Conservation (phyloP, 2,888 invertebrate genomes). For the Deilephila elpenor region DNA sequence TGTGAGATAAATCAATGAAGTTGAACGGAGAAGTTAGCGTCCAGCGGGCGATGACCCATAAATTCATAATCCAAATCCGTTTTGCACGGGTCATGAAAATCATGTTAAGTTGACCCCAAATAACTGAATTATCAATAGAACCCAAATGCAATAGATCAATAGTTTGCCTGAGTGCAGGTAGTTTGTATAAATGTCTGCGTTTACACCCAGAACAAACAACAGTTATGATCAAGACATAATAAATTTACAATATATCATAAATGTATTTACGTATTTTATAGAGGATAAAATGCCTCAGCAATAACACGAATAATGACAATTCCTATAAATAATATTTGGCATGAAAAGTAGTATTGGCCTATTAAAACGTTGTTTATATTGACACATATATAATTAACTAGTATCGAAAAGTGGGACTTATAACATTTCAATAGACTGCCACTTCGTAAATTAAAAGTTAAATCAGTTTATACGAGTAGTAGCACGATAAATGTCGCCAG, state of each 20-base stretch:
- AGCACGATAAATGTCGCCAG: background rate
- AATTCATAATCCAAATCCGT: too few species aligned
- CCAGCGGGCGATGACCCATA: too few species aligned
- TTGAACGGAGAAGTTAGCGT: too few species aligned
- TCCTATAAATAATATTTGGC: background rate
- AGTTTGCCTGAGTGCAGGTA: too few species aligned
- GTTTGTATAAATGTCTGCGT: too few species aligned
- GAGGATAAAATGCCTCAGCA: background rate
- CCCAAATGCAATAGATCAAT: too few species aligned
- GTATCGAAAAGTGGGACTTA: constrained; percentile 6
- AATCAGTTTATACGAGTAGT: background rate
- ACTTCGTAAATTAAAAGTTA: background rate
- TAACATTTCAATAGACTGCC: background rate
- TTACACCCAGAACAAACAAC: background rate
- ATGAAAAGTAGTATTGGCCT: background rate
- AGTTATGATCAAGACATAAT: constrained; percentile 6
- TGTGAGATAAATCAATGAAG: too few species aligned
- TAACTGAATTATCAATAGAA: too few species aligned
- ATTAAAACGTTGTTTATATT: constrained; percentile 14
- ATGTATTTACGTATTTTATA: background rate
- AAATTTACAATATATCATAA: background rate
- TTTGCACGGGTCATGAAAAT: too few species aligned
- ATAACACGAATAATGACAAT: background rate
- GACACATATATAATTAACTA: background rate
- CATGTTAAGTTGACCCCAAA: too few species aligned